Evolutionary conservation across 1,140 invertebrate genomes (phyloP), one percentile per base, ranked within the genome.

Genomic region (Leptinotarsa texana): DNA sequence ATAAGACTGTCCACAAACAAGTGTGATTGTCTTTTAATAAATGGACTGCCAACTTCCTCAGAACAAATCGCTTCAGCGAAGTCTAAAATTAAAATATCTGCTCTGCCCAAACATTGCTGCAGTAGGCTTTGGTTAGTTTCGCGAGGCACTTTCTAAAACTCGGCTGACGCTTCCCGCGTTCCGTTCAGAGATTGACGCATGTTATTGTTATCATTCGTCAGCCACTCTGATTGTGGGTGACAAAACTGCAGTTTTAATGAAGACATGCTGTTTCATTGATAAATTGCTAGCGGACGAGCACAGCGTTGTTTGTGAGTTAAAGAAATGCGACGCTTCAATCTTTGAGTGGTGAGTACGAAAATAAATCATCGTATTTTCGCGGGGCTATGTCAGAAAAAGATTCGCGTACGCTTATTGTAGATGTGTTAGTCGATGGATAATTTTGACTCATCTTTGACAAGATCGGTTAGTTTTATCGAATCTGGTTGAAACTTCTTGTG

Each of bases 1-100:
- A 57, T 57, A 57, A 57, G 51, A 57, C 51, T 57, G 51, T 57
- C 51, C 51, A 57, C 51, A 57, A 57, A 57, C 51, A 18, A 57
- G 51, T 18, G n/a, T 57, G 51, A 57, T 57, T 57, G 51, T 57
- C n/a, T 15, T 57, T 17, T 57, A 18, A 57, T 17, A 57, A 57
- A 57, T n/a, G 51, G 51, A 15, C 51, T 17, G 51, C 51, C 15
- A 57, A 57, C 51, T 57, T 57, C 51, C 51, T 57, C 51, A 57
- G 17, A 57, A 17, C 13, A 57, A 57, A 57, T 57, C 51, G n/a
- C 3, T 57, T 57, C 51, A 13, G 15, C n/a, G 51, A 57, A 57
- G 51, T 57, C 51, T 57, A 57, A 57, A 57, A 17, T 57, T 57
- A 57, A 57, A 57, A 57, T 15, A 57, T 57, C 51, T 57, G 51